Percentiles rank a stretch among this genome's conserved stretches.
These are phyloP conservation scores for Lepidurus packardi DNA, from an alignment of 1,140 invertebrate species.

Conservation along the genomic window DNA sequence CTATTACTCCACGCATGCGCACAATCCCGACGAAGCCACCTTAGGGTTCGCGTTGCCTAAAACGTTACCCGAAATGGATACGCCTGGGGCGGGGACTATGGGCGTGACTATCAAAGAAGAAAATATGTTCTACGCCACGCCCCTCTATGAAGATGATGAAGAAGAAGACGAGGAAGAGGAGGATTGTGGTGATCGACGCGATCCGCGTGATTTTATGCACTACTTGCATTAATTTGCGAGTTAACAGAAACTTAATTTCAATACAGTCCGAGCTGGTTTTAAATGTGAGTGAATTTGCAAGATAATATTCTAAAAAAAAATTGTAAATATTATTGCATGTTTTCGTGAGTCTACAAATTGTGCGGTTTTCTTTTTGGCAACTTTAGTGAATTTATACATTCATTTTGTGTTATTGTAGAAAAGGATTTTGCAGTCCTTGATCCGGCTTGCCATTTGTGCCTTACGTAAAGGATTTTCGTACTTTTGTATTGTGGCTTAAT, in stretches of 20 bases:
- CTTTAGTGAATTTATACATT: background rate
- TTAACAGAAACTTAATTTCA: background rate
- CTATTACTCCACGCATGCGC: background rate
- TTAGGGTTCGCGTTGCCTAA: background rate
- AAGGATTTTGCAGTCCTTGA: background rate
- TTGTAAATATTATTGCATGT: too few relatives aligned
- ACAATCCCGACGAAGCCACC: background rate
- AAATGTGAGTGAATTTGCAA: too few relatives aligned
- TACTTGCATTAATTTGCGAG: background rate
- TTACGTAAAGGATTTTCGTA: background rate
- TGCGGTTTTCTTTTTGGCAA: too few relatives aligned
- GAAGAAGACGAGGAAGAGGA: background rate
- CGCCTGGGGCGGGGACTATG: background rate
- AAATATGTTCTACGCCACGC: background rate
- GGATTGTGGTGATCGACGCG: background rate
- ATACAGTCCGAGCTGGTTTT: background rate
- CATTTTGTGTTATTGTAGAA: background rate
- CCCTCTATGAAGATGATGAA: background rate
- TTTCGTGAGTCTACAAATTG: too few relatives aligned
- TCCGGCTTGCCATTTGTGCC: slow-evolving; percentile 6
- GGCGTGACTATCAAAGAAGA: slow-evolving; percentile 2
- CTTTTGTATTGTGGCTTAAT: background rate
- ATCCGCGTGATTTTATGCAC: background rate
- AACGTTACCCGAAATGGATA: slow-evolving; percentile 3
- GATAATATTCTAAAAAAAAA: too few relatives aligned